A percentile compares a stretch with the other conserved stretches of the same genome.
Evolutionary conservation across 2,113 vertebrate genomes (phyloP).

Genomic region (Myxocyprinus asiaticus): DNA sequence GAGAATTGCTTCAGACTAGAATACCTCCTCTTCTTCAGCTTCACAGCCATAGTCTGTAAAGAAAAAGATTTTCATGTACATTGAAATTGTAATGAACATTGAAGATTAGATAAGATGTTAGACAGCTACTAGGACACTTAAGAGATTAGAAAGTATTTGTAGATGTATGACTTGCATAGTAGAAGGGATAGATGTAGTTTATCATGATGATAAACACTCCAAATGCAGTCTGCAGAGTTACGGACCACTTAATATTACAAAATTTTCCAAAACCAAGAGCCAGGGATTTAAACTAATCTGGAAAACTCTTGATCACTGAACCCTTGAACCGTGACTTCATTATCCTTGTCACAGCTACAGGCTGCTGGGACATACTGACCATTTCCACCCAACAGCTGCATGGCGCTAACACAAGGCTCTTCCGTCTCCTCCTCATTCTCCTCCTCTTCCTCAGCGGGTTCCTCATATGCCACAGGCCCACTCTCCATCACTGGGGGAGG

Average conservation of each 20-base stretch:
- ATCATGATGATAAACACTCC: constrained; percentile 32
- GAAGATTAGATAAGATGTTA: constrained; percentile 3
- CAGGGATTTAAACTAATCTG: background rate
- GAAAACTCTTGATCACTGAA: constrained; percentile 7
- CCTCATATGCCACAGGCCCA: constrained; percentile 79
- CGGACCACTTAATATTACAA: constrained; percentile 25
- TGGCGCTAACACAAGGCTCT: constrained; percentile 88
- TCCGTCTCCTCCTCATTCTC: constrained; percentile 72
- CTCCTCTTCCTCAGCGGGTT: constrained; percentile 78
- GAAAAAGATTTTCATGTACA: background rate
- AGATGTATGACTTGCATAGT: constrained; percentile 21
- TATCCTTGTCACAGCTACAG: background rate
- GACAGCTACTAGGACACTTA: background rate
- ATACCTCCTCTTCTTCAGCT: constrained; percentile 68
- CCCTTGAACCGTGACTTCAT: background rate
- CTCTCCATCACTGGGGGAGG: constrained; percentile 74
- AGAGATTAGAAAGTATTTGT: constrained; percentile 26
- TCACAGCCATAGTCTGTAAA: constrained; percentile 71
- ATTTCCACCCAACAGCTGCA: constrained; percentile 82
- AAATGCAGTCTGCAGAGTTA: constrained; percentile 35
- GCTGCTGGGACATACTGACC: constrained; percentile 68
- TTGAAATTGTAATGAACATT: background rate
- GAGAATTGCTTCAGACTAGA: constrained; percentile 46
- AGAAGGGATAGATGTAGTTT: background rate
- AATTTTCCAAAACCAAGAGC: constrained; percentile 23